Evolutionary conservation across 2,797 vertebrate species (phyloP), one percentile per base, ranked within the genome.

Genomic region (Acanthurus leucopareius): DNA sequence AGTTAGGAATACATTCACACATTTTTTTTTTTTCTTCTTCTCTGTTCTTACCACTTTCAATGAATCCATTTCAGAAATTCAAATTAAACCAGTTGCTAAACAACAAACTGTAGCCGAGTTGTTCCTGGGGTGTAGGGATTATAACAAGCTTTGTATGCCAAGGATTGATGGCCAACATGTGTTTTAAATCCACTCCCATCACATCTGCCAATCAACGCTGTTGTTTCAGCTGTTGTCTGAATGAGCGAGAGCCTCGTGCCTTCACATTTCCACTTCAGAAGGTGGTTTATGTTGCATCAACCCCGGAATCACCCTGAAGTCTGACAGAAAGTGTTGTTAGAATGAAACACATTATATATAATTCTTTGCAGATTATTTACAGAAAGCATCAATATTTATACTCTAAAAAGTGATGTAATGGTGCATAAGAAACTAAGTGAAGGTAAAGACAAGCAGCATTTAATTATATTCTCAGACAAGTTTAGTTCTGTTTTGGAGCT

Each of bases 221-320:
- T 92, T 92, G 73, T 79, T 86, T 86, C 90, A 92, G 86, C 86
- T 84, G 89, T 66, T 79, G 79, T 73, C 54, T 53, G 64, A 75
- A 64, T 20, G 68, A 65, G 58, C 1, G 17, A 79, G 61, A 77
- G 52, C 48, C 40, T 72, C 10, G 16, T 1, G 53, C 66, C 62
- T 75, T 80, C 47, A 57, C 44, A 25, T 53, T 71, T 73, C 25
- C 52, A 16, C 84, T 65, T 80, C 67, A 78, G 25, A 11, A 49
- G 51, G 69, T 49, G 38, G 58, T 77, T 77, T 64, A 63, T 76
- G 61, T 85, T 77, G 51, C 38, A 80, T 53, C 56, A 73, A 78
- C 57, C 64, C 56, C 71, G 65, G 51, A 81, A 38, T 71, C 66
- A 15, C n/a, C 44, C 69, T 65, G 77, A 45, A 11, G 35, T 69